Evolutionary conservation across 2,113 vertebrate species (phyloP), one percentile per base, ranked within the genome.

Genomic region (Hylia prasina): DNA sequence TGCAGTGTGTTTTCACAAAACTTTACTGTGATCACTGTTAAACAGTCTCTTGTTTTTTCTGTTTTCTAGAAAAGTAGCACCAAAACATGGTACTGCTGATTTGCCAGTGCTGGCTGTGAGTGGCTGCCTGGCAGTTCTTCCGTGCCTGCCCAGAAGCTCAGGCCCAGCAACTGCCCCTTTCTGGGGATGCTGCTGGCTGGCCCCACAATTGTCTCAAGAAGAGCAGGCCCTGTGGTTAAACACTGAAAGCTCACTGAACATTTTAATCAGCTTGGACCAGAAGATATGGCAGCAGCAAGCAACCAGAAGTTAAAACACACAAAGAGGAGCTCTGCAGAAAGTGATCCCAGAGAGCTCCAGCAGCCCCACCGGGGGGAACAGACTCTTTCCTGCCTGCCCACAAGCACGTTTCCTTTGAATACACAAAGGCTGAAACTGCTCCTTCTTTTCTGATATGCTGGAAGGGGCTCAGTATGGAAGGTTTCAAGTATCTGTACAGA

Each of bases 1-100:
- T 70, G 85, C 63, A 75, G 58, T 19, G 31, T 57, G 64, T 93
- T 97, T 93, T 71, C 51, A 54, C 48, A 94, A 89, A 94, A 95
- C 42, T 89, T 81, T 25, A 60, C 21, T 39, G 35, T 20, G 53
- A 71, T 84, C 27, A 39, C n/a, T 56, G 57, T 82, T 70, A 28
- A 42, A 76, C 75, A 48, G 54, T 33, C 33, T 48, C 60, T 42
- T 22, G 45, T 35, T 70, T 80, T 42, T 50, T 57, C 39, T 61
- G 24, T 35, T 54, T 69, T 80, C 30, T 3, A 31, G 78, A 12
- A 16, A 86, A 81, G 45, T n/a, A 24, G 28, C 42, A 64, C 64
- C 45, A 48, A 88, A 53, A 20, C 77, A 33, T 12, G 48, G 53
- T 77, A 56, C 35, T 8, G 75, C 48, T n/a, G 54, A 57, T 44